phyloP scores from a whole-genome alignment of 2,113 vertebrate genomes.

The Hemicordylus capensis region DNA sequence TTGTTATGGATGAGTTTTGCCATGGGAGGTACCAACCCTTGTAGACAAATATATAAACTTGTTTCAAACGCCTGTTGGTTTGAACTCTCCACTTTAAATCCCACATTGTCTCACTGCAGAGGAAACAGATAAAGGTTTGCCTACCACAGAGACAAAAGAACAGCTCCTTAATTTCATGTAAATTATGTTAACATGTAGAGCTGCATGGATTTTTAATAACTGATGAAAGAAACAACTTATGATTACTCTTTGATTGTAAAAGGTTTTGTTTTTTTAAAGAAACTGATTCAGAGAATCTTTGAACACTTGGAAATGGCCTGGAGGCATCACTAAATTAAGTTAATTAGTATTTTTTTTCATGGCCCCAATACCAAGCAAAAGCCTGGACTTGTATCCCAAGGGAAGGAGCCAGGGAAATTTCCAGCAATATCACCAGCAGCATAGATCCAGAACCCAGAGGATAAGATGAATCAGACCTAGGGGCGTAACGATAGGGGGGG shows the following conservation, averaged over 20 bases:
- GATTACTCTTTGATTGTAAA: neutral
- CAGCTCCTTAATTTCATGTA: neutral
- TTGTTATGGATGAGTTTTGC: neutral
- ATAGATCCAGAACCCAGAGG: no score
- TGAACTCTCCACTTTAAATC: constrained; percentile 1
- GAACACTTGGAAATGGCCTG: no score
- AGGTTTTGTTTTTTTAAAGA: neutral
- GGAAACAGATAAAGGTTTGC: neutral
- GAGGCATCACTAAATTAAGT: no score
- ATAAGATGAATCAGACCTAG: no score
- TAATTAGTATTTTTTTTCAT: no score
- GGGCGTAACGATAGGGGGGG: no score
- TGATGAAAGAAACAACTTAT: neutral
- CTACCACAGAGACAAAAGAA: neutral
- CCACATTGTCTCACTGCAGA: neutral
- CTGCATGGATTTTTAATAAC: constrained; percentile 6
- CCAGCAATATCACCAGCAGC: neutral
- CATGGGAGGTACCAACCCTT: neutral
- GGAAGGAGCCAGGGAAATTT: neutral
- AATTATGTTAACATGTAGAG: neutral
- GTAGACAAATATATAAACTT: neutral
- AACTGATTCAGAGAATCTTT: no score
- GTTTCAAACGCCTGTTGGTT: neutral
- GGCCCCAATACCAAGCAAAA: no score
- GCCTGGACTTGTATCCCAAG: neutral